Percentiles rank a stretch among this genome's conserved stretches.
Evolutionary conservation across 2,113 vertebrate species (phyloP).

Genomic region (Antechinus flavipes): DNA sequence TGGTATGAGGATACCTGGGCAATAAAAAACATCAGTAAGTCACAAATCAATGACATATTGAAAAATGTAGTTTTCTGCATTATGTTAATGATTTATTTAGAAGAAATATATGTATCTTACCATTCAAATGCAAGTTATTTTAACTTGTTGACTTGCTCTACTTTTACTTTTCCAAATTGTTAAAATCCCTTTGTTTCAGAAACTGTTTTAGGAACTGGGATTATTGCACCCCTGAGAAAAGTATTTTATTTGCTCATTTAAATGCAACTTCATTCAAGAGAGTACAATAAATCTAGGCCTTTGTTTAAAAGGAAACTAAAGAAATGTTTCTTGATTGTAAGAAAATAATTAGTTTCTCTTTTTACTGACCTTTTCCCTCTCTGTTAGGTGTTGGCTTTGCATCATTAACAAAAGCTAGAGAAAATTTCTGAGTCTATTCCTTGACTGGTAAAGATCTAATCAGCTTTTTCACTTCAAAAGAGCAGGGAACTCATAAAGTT

Average conservation of each 20-base stretch:
- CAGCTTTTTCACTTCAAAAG: constrained; percentile 66
- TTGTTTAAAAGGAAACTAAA: constrained; percentile 42
- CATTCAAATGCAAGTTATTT: constrained; percentile 7
- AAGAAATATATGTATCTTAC: not conserved
- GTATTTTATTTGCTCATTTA: constrained; percentile 58
- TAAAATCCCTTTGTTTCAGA: constrained; percentile 23
- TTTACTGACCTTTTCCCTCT: constrained; percentile 64
- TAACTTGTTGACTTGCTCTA: constrained; percentile 19
- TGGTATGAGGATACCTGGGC: not conserved
- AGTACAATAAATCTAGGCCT: not conserved
- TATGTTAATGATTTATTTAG: not conserved
- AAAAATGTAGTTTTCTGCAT: not conserved
- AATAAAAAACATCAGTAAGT: not conserved
- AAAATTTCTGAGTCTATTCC: constrained; percentile 65
- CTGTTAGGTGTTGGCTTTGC: constrained; percentile 52
- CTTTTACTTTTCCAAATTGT: constrained; percentile 20
- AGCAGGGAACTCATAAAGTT: constrained; percentile 65
- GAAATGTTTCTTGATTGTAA: constrained; percentile 45
- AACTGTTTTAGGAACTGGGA: constrained; percentile 48
- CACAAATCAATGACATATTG: not conserved
- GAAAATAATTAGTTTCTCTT: constrained; percentile 36
- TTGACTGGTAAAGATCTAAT: constrained; percentile 68
- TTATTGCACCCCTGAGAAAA: constrained; percentile 42
- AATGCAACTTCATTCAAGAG: constrained; percentile 53
- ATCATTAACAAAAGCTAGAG: constrained; percentile 63